Conservation (phyloP, 2,113 vertebrate genomes). For the Noctilio leporinus region DNA sequence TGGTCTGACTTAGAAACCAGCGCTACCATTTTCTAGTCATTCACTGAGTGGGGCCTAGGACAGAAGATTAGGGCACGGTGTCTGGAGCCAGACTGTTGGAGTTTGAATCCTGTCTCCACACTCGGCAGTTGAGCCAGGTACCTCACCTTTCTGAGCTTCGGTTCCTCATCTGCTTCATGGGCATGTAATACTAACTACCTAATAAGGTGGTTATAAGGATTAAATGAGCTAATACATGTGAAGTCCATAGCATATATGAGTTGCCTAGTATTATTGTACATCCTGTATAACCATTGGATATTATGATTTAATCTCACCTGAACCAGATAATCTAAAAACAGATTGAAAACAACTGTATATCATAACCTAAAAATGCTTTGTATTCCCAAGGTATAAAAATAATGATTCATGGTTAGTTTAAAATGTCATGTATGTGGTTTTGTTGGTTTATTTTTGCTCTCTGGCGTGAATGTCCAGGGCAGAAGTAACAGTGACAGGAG, state of each 20-base stretch:
- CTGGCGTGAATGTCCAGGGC: not conserved
- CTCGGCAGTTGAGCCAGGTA: not conserved
- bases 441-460: not conserved
- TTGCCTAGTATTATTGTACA: not conserved
- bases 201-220: not conserved
- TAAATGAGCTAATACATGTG: not conserved
- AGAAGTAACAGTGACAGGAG: not conserved
- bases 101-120: not conserved
- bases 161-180: not conserved
- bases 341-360: not conserved
- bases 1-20: not conserved
- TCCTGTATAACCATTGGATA: not conserved
- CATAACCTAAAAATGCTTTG: not conserved
- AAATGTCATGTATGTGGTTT: not conserved
- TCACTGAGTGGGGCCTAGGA: rapidly evolving
- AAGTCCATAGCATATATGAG: not conserved
- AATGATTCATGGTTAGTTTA: not conserved
- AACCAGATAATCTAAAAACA: not conserved
- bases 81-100: not conserved
- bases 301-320: not conserved
- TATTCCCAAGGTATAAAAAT: not conserved
- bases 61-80: not conserved
- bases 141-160: not conserved
- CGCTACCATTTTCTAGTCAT: not conserved
- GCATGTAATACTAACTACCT: not conserved